Percentiles rank a stretch among this genome's conserved stretches.
Conservation (phyloP, 35 echinoderm and acorn worm genomes). For the Stichopus chloronotus region DNA sequence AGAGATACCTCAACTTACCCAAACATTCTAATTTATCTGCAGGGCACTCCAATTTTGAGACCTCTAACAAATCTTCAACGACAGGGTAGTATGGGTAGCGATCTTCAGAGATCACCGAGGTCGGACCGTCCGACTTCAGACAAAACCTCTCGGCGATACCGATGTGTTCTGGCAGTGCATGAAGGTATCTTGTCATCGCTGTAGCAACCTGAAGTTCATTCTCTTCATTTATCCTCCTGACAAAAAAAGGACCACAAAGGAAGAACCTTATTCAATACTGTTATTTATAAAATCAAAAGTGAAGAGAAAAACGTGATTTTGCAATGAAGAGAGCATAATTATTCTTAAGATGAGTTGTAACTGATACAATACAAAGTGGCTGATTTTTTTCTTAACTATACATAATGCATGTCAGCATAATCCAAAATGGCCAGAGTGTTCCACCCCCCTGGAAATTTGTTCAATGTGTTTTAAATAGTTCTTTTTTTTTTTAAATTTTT, state of each 20-base stretch:
- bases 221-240: slow-evolving; percentile 76
- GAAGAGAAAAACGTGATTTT: no score
- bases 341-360: no score
- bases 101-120: slow-evolving; percentile 19
- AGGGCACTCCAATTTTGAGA: slow-evolving; percentile 71
- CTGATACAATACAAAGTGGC: no score
- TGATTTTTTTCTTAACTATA: no score
- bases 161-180: slow-evolving; percentile 88
- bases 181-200: slow-evolving; percentile 91
- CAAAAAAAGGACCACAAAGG: neutral
- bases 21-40: slow-evolving; percentile 94
- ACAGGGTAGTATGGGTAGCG: slow-evolving; percentile 77
- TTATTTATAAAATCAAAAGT: no score
- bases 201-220: slow-evolving; percentile 78
- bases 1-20: slow-evolving; percentile 55
- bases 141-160: slow-evolving; percentile 83
- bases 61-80: slow-evolving; percentile 79
- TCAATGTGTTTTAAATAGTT: no score
- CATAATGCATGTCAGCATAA: no score
- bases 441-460: no score
- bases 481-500: no score
- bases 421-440: no score
- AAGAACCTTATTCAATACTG: neutral
- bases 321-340: no score
- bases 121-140: slow-evolving; percentile 58